Evolutionary conservation across 2,797 vertebrate genomes (phyloP).

Genomic region (Malurus splendens): DNA sequence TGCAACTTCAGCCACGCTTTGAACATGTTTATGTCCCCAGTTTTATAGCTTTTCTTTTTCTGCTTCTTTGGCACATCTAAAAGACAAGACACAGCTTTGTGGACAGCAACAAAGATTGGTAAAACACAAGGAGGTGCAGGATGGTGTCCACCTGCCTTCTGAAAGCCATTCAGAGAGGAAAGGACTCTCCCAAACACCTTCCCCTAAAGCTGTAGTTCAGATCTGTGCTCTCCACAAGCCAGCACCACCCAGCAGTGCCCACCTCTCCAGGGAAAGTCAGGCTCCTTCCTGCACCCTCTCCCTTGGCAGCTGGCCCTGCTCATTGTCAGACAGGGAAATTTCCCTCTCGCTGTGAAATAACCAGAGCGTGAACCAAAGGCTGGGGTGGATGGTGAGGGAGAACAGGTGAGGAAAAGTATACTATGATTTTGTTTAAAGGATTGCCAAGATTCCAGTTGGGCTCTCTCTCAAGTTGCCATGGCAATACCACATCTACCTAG

Average conservation of each 20-base stretch:
- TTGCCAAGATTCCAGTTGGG: slow-evolving; percentile 1
- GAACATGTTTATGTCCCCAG: not conserved
- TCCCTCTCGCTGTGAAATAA: not conserved
- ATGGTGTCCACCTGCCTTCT: not conserved
- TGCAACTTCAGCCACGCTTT: not conserved
- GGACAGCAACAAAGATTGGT: not conserved
- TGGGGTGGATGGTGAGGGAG: not conserved
- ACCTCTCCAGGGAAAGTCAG: not conserved
- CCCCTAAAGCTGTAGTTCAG: not conserved
- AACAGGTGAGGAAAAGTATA: not conserved
- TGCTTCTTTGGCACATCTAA: not conserved
- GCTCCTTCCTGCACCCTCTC: not conserved
- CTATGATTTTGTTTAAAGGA: not conserved
- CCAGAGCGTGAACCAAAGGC: not conserved
- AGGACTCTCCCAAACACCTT: not conserved
- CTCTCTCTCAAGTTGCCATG: slow-evolving; percentile 4
- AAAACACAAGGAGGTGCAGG: not conserved
- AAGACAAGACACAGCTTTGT: not conserved
- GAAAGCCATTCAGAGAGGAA: not conserved
- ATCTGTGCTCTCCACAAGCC: not conserved
- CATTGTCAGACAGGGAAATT: too few relatives aligned
- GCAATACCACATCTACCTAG: slow-evolving; percentile 24
- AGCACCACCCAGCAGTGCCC: not conserved
- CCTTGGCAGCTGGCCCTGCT: not conserved
- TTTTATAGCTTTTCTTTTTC: not conserved